phyloP scores from a whole-genome alignment of 2,888 invertebrate genomes.

The Agriotes lineatus region DNA sequence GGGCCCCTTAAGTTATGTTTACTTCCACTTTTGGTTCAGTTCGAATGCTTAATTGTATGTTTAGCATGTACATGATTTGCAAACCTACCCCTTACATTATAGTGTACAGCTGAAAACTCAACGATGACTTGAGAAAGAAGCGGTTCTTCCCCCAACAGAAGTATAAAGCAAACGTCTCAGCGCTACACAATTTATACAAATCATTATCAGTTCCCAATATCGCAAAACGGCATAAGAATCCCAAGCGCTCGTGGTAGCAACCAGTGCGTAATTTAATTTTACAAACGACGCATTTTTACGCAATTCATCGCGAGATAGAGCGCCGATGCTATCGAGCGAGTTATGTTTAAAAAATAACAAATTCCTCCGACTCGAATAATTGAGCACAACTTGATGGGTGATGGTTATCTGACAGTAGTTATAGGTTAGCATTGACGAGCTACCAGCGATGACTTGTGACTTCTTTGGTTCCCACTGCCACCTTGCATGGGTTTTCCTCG shows the following conservation, averaged over 20 bases:
- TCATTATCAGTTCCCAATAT: not conserved
- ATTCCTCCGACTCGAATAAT: constrained; percentile 53
- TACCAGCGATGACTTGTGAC: constrained; percentile 53
- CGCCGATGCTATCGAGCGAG: constrained; percentile 44
- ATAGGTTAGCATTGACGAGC: constrained; percentile 58
- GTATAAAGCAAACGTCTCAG: not conserved
- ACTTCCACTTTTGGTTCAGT: too few relatives aligned
- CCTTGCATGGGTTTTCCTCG: not conserved
- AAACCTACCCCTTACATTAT: too few relatives aligned
- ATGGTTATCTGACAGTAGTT: constrained; percentile 59
- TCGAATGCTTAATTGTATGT: too few relatives aligned
- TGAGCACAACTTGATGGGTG: constrained; percentile 55
- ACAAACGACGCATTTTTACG: not conserved
- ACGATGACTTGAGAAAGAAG: too few relatives aligned
- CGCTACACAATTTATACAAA: not conserved
- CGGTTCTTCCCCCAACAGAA: too few relatives aligned
- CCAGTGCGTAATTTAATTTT: constrained; percentile 3
- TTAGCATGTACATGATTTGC: too few relatives aligned
- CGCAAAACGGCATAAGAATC: not conserved
- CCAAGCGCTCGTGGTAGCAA: not conserved
- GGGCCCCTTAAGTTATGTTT: too few relatives aligned
- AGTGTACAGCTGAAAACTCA: too few relatives aligned
- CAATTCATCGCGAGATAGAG: not conserved
- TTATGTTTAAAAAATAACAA: constrained; percentile 50
- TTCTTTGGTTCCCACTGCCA: constrained; percentile 49